phyloP scores from a whole-genome alignment of 53 echinoderm and acorn worm genomes.

The Apostichopus leukothele region DNA sequence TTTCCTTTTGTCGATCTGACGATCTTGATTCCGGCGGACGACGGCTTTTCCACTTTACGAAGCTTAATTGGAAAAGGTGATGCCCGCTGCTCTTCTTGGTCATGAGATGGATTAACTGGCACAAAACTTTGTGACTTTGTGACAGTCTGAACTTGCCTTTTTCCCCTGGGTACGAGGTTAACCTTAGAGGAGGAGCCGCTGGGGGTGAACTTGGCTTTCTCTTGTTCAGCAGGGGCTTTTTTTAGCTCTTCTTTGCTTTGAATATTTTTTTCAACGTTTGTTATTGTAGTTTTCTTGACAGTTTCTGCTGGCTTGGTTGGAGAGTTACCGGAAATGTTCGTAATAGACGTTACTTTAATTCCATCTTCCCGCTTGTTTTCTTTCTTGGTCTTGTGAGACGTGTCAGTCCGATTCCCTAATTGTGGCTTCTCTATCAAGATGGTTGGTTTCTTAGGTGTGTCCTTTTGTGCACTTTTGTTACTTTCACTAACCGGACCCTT shows the following conservation, averaged over 20 bases:
- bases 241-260: neutral
- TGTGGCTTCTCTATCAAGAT: neutral
- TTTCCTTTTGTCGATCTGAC: constrained; percentile 19
- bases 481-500: neutral
- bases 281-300: neutral
- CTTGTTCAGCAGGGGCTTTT: neutral
- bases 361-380: neutral
- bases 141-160: neutral
- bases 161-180: neutral
- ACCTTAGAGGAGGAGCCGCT: neutral
- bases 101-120: neutral
- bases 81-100: neutral
- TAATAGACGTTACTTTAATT: neutral
- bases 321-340: neutral
- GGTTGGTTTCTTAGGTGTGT: neutral
- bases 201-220: neutral
- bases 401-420: neutral
- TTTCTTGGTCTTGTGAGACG: neutral
- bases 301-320: neutral
- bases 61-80: constrained; percentile 24
- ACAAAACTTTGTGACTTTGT: neutral
- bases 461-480: neutral
- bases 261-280: neutral
- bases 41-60: constrained; percentile 34
- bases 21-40: neutral